Evolutionary conservation across 2,113 vertebrate genomes (phyloP), one percentile per base, ranked within the genome.

Genomic region (Rhadina sibilatrix): DNA sequence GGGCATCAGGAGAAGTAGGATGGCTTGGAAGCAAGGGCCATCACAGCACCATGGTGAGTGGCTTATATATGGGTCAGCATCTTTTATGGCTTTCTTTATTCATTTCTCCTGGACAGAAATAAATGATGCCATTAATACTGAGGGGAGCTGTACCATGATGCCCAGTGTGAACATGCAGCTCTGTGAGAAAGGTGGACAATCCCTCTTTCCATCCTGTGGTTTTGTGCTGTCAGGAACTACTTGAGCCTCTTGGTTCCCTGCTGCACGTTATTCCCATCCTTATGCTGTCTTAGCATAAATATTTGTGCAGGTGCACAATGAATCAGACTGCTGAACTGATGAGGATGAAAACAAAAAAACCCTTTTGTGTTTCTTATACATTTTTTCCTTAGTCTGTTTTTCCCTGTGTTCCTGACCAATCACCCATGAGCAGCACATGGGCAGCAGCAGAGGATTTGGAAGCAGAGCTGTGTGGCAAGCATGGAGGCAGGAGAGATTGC

Each of bases 221-320:
- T 93, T 91, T 6, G 4, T 44, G 5, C 35, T 63, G 52, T 89
- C 49, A 66, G 52, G 74, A 14, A 14, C 56, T 89, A 21, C 64
- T 70, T 63, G 59, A 78, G 30, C 69, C 42, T 93, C n/a, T 49
- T 0, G 0, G 63, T 93, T 94, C 75, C 90, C 21, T 65, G 70
- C 63, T 90, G 57, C 31, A 12, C 24, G 40, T 83, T 83, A 33
- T 53, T 94, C n/a, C 66, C 12, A 24, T 78, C 74, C 83, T 85
- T 80, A 42, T 4, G 14, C 75, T 65, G 53, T 3, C 5, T 83
- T 93, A 92, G 59, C 75, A 53, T 83, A 56, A 61, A n/a, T 92
- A 76, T 94, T 95, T 90, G 71, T 86, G 71, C 90, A 93, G 90
- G 77, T 94, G 90, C 74, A 21, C 0, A 10, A 47, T 93, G 84